Evolutionary conservation across 2,888 invertebrate species (phyloP).

Genomic region (Nudaria mundana): DNA sequence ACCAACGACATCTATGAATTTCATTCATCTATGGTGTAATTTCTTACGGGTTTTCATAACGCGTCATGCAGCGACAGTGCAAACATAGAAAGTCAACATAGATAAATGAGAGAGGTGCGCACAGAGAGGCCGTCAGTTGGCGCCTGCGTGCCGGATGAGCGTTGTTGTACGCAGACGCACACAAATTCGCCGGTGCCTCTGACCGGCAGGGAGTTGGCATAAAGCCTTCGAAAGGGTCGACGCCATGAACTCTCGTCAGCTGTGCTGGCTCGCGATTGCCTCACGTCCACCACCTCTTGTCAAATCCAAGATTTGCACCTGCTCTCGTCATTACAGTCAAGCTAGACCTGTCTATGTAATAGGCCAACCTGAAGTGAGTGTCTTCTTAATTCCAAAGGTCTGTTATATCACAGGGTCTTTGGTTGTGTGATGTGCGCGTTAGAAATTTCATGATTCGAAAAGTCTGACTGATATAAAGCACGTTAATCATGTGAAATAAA

Average conservation of each 20-base stretch:
- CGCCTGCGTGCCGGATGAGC: constrained; percentile 63
- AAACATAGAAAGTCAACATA: constrained; percentile 57
- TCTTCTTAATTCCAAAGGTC: constrained; percentile 34
- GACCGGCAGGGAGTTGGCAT: constrained; percentile 22
- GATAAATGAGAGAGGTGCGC: constrained; percentile 53
- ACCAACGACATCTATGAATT: too few species aligned
- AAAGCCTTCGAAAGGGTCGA: constrained; percentile 19
- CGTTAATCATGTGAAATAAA: neutral
- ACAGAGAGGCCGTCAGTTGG: constrained; percentile 51
- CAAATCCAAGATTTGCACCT: constrained; percentile 46
- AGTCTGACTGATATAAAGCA: constrained; percentile 6
- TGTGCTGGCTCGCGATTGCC: constrained; percentile 53
- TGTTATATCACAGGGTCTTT: constrained; percentile 12
- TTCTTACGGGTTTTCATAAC: constrained; percentile 32
- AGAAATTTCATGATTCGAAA: too few species aligned
- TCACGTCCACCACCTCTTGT: constrained; percentile 38
- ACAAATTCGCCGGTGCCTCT: constrained; percentile 20
- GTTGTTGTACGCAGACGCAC: constrained; percentile 51
- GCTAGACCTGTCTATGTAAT: constrained; percentile 73
- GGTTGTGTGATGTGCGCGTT: too few species aligned
- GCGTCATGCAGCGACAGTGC: constrained; percentile 48
- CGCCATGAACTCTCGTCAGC: constrained; percentile 66
- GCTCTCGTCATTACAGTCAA: constrained; percentile 67
- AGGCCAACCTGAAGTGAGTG: constrained; percentile 67
- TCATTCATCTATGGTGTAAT: neutral